Conservation (phyloP, 2,113 vertebrate species). For the Copsychus sechellarum region DNA sequence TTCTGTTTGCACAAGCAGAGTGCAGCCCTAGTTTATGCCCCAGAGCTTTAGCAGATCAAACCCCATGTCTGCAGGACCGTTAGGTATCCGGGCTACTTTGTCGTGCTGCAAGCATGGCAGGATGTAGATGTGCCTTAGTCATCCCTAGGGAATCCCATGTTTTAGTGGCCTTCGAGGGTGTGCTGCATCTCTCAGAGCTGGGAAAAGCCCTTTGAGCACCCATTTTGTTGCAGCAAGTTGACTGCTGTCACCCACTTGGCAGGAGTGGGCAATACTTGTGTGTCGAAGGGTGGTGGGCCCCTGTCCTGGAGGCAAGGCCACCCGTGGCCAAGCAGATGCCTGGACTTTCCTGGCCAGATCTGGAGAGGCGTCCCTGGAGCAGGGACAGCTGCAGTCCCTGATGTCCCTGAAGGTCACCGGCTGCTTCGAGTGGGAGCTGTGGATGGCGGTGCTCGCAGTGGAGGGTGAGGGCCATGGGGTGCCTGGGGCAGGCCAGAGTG, state of each 20-base stretch:
- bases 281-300: neutral
- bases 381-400: neutral
- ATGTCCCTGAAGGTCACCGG: constrained; percentile 34
- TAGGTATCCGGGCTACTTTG: neutral
- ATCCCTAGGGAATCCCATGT: neutral
- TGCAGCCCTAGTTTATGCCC: neutral
- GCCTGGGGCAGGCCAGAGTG: neutral
- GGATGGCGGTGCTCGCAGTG: accelerated
- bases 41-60: neutral
- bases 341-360: neutral
- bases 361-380: neutral
- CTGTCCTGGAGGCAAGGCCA: neutral
- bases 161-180: neutral
- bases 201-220: neutral
- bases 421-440: neutral
- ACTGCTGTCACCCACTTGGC: neutral
- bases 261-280: neutral
- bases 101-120: accelerated
- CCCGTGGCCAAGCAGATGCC: neutral
- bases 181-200: neutral
- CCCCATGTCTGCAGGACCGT: neutral
- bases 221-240: neutral
- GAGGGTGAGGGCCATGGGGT: neutral
- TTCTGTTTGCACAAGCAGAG: neutral
- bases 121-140: neutral